Evolutionary conservation across 1,140 invertebrate species (phyloP).

Genomic region (Drosophila cardini): DNA sequence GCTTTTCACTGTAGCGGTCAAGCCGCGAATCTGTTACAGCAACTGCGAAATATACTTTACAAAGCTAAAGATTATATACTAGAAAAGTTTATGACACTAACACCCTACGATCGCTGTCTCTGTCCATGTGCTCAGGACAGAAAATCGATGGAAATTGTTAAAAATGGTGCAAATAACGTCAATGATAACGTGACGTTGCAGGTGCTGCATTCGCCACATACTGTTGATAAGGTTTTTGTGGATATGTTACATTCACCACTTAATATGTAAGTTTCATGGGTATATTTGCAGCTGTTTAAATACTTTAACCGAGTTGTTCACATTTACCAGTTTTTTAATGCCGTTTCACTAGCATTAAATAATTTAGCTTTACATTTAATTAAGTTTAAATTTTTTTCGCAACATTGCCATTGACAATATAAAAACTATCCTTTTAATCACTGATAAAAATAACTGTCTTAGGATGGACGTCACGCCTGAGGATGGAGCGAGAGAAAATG

Average conservation of each 20-base stretch:
- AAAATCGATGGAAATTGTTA: conserved; percentile 71
- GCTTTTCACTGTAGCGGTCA: conserved; percentile 38
- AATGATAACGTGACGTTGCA: conserved; percentile 45
- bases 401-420: too few species aligned
- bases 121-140: conserved; percentile 26
- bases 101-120: conserved; percentile 28
- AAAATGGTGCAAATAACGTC: conserved; percentile 21
- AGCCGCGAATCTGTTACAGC: conserved; percentile 43
- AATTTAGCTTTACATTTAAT: too few species aligned
- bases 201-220: conserved; percentile 21
- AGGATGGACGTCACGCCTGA: conserved; percentile 8
- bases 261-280: conserved; percentile 46
- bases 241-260: conserved; percentile 1
- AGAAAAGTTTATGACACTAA: conserved; percentile 28
- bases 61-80: conserved; percentile 39
- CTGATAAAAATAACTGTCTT: too few species aligned
- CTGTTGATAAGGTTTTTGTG: conserved; percentile 28
- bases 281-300: background rate
- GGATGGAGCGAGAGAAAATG: conserved; percentile 7
- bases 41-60: conserved; percentile 41
- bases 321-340: background rate
- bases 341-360: background rate
- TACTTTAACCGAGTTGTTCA: background rate
- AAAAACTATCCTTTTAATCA: too few species aligned
- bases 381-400: too few species aligned